Base-by-base conservation (phyloP, 2,888 invertebrate genomes). In the Melinopterus prodromus region DNA sequence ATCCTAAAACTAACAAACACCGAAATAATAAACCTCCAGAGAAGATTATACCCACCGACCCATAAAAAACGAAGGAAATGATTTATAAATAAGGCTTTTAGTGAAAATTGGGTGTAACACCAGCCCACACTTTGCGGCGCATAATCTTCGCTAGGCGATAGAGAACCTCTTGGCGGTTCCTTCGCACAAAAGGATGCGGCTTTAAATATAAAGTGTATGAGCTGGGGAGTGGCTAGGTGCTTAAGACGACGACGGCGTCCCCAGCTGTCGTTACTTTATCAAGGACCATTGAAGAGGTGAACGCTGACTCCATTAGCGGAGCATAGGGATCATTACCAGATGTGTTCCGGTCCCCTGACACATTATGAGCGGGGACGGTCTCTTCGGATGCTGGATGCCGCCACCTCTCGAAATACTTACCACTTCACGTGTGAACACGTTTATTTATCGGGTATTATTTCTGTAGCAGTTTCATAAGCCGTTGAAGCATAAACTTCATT, bases 191-290 rank as follows among this genome's bases (percentile, higher is more conserved):
- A 71, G 26, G 26, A 16, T 16, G 16, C n/a, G 26, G 16, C 74
- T 74, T 74, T 35, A 74, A 74, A 74, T 74, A 74, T 74, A 74
- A 74, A 74, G 35, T 36, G 36, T 53, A 53, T 53, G 53, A 53
- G 53, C 12, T 53, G 53, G 53, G 53, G 37, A 74, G 74, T 74
- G 74, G 2, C 36, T 36, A 26, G 9, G 16, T 36, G 35, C 36
- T 74, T 71, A 26, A 26, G 26, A 26, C 15, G 71, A 71, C 35
- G 71, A 81, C 79, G 83, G 83, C 80, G 83, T 84, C 78, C 86
- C 85, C 87, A 87, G 86, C 87, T 87, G 87, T 86, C 85, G 83
- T 85, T 83, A 81, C 82, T 85, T 84, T 85, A 86, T 86, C 85
- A 84, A 82, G 80, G 84, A 83, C 84, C 84, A 85, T 84, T 84